Evolutionary conservation across 2,797 vertebrate genomes (phyloP), one percentile per base, ranked within the genome.

Genomic region (Octomys mimax): DNA sequence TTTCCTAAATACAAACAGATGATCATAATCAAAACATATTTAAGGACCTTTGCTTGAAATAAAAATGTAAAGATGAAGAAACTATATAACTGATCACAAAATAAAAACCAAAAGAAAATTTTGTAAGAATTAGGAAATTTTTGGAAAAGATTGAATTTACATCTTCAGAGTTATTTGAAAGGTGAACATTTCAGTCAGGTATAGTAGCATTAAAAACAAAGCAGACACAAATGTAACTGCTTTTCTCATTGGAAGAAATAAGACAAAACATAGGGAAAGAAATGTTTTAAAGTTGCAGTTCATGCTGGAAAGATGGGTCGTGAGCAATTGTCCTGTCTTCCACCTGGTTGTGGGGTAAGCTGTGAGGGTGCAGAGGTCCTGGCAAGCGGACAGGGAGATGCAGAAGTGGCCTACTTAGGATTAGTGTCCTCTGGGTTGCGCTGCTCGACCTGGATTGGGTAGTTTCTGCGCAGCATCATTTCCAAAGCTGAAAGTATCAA

Each of bases 61-160:
- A 87, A 78, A 77, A 93, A 91, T 28, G 11, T 62, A 91, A 89
- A 96, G 68, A 59, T 59, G 64, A 87, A 75, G 46, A 93, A 89
- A 66, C 52, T 73, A n/a, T 68, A 87, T 80, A 91, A 83, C 61
- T 92, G 42, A 94, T 80, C 46, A 66, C 62, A 81, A 12, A 86
- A 12, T 79, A 39, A 59, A 81, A 84, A 14, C 5, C 57, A 61
- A 83, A 78, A 61, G 79, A 10, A 18, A 0, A 46, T 46, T 54
- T 52, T 64, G 11, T 1, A 82, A 94, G 84, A 89, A 94, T 87
- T 18, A 80, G 22, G 91, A 87, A 80, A 70, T 36, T 66, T 77
- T 57, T 24, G 54, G 3, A 71, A 87, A 87, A 91, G 21, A 85
- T 33, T 73, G 77, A 92, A 81, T 85, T 78, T 6, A 68, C 75